Evolutionary conservation across 2,797 vertebrate species (phyloP), one percentile per base, ranked within the genome.

Genomic region (Syndactyla subalaris): DNA sequence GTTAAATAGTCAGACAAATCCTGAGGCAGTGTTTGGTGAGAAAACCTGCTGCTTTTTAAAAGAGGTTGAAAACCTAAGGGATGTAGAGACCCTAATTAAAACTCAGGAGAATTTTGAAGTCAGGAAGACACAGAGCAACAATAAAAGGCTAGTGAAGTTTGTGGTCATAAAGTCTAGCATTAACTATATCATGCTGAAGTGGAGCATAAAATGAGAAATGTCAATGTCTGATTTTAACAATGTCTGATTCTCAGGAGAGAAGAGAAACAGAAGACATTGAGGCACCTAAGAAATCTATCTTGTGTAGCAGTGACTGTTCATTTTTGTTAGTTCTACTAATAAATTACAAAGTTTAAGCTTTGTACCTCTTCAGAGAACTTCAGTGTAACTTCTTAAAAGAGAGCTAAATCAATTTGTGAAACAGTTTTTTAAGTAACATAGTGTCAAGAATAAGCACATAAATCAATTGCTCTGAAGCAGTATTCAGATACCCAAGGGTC

Each of bases 81-180:
- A 72, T 82, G 45, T 82, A 84, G 30, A 65, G n/a, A 88, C 54
- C 54, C 71, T 96, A 95, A 96, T 94, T 95, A 96, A 97, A 96
- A 29, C 95, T 95, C 74, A 54, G 34, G 90, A 96, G 93, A 89
- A 94, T 95, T 92, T 75, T 88, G 43, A 85, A 91, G 68, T 85
- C 58, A 70, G 51, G 73, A 94, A 92, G 67, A 87, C 55, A 57
- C 58, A 76, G 58, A 91, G n/a, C 46, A 84, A 66, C 77, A 62
- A 48, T 94, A 75, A 94, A 92, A 94, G 72, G 32, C 39, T 89
- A 55, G 66, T 58, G 57, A 95, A 91, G 43, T 94, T 87, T 78
- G 66, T 57, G 54, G 80, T 72, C 96, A 86, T 90, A 81, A 89
- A 93, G 62, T 87, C 43, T 88, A 84, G 43, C 66, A 59, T 75